Evolutionary conservation across 2,797 vertebrate genomes (phyloP).

Genomic region (Sternotherus odoratus): DNA sequence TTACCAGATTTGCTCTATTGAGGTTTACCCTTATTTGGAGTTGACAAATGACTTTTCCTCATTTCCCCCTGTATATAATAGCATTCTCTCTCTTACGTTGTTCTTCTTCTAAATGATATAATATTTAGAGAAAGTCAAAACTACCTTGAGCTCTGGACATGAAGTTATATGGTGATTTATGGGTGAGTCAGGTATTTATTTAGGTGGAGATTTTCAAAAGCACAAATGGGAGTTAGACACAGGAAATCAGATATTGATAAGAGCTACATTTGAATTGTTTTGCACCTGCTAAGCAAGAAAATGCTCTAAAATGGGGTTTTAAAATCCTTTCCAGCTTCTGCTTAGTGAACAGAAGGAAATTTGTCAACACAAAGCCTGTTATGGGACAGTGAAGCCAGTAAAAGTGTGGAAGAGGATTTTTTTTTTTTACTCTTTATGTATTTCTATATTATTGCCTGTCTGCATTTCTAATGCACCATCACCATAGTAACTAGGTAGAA

Average conservation of each 20-base stretch:
- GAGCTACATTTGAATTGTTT: not conserved
- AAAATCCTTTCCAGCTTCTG: not conserved
- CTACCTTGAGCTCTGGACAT: not conserved
- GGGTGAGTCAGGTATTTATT: not conserved
- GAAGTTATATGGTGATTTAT: constrained; percentile 11
- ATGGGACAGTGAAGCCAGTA: not conserved
- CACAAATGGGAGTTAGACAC: not conserved
- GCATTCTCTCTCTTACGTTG: constrained; percentile 19
- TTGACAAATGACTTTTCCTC: not conserved
- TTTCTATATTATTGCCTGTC: not conserved
- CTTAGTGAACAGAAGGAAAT: not conserved
- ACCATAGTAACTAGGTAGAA: not conserved
- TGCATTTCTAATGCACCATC: not conserved
- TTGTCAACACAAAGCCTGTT: not conserved
- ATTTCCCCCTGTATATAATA: not conserved
- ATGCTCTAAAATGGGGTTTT: not conserved
- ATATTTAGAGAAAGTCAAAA: constrained; percentile 9
- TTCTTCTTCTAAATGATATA: constrained; percentile 36
- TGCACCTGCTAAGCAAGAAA: not conserved
- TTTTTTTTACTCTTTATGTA: not conserved
- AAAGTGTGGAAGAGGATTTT: not conserved
- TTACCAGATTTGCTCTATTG: not conserved
- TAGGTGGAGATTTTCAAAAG: not conserved
- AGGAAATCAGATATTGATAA: not conserved
- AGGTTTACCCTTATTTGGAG: not conserved